Base-by-base conservation (phyloP, 2,113 vertebrate genomes). In the Tinamus guttatus region DNA sequence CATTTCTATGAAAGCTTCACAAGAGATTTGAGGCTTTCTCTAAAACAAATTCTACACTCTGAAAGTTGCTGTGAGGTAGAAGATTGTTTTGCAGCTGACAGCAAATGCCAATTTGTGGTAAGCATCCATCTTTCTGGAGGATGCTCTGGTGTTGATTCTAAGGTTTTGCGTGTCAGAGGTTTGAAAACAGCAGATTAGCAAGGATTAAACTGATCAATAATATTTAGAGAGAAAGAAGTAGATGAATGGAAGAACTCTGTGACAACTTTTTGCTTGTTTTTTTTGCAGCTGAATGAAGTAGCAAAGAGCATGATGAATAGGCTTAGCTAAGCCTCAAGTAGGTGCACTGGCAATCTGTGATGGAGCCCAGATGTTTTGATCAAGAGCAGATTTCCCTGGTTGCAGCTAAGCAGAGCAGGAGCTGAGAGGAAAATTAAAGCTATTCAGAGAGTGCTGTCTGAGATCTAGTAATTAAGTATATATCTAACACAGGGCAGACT, bases 381-480 rank as follows among this genome's bases (percentile, higher is more conserved):
- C 36, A 84, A 51, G 15, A 79, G 9, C 8, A 68, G 40, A 83
- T 75, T 63, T 38, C 45, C 63, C 34, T 75, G 45, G 9, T 43
- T 84, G 60, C 27, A 76, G 69, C 4, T 24, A 73, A 85, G 40
- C 17, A 63, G 60, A 88, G 30, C 49, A 71, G 64, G 68, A 74
- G 56, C 25, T 32, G 59, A 43, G 28, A 68, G 27, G 20, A 90
- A 52, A 89, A 73, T 45, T 86, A 56, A 76, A 84, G 30, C 38
- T 68, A 12, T 75, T 91, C 25, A 47, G 65, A 87, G 32, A 28
- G 19, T 4, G 1, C 73, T 80, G 58, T 71, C 74, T 81, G 62
- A 81, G 11, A 40, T 68, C 47, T 75, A 30, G 34, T 91, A 85
- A 81, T 89, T 85, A 81, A 18, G 76, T 89, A 32, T 4, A 43